Evolutionary conservation across 2,113 vertebrate genomes (phyloP), one percentile per base, ranked within the genome.

Genomic region (Rhombomys opimus): DNA sequence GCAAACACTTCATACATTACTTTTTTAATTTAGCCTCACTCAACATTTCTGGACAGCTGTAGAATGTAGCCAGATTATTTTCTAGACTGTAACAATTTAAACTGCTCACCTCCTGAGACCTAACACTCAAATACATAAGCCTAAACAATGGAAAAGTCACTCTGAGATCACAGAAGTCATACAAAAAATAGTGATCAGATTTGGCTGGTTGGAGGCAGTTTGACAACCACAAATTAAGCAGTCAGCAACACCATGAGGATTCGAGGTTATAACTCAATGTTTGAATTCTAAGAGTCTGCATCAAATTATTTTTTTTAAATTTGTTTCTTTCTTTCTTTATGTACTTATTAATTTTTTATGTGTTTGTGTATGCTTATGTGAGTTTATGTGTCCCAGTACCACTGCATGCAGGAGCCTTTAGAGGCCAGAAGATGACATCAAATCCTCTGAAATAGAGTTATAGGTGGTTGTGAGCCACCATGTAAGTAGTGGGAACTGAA

Each of bases 131-230:
- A 59, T 32, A n/a, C 32, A 23, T 4, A 10, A 35, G 6, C 7
- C 89, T 30, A 75, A 81, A 38, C 67, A 17, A 25, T 3, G 1
- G n/a, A 18, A 57, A 90, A 91, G 32, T 0, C 22, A 76, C 12
- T 61, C n/a, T 77, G 25, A 11, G 38, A 14, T 70, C 65, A 27
- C 46, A 27, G n/a, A 76, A 11, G 8, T 0, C 10, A 0, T 14
- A 35, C 23, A 80, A 52, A 12, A 20, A 23, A 20, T 14, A 22
- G 30, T 7, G 70, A 20, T 5, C 17, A 72, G 70, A 72, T 38
- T 72, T 46, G 52, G 23, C 13, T 27, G 1, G 15, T 57, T 23
- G 12, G 2, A 0, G 4, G 9, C 2, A 14, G 25, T 23, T 65
- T 59, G 32, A 22, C 18, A 80, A 57, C 10, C 6, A 0, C 12